phyloP scores from a whole-genome alignment of 1,140 invertebrate species.

The Chelonus insularis region DNA sequence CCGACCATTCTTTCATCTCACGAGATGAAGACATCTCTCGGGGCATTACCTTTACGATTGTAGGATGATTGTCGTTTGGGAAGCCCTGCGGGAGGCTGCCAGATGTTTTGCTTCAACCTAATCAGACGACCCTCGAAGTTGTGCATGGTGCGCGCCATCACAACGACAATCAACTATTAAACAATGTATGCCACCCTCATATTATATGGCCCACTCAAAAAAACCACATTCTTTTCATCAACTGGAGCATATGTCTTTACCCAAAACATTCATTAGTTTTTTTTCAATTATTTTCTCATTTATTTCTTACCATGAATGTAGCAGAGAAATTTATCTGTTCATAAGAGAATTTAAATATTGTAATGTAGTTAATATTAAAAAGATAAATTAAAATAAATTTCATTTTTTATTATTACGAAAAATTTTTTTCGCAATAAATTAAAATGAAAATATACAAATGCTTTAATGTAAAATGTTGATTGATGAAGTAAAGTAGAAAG shows the following conservation, averaged over 20 bases:
- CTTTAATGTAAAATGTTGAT: too few species aligned
- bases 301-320: background rate
- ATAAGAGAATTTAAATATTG: too few species aligned
- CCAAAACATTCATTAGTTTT: constrained; percentile 21
- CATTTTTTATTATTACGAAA: too few species aligned
- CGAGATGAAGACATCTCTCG: constrained; percentile 56
- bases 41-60: constrained; percentile 58
- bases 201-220: constrained; percentile 11
- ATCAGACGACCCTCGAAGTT: constrained; percentile 58
- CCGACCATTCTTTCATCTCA: constrained; percentile 40
- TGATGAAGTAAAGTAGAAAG: constrained; percentile 22
- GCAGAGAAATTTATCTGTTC: background rate
- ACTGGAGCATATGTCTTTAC: constrained; percentile 26
- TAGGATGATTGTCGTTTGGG: constrained; percentile 55
- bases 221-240: constrained; percentile 11
- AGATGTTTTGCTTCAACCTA: constrained; percentile 61
- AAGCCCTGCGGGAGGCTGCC: constrained; percentile 59
- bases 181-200: constrained; percentile 40
- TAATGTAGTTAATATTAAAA: too few species aligned
- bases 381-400: too few species aligned
- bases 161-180: constrained; percentile 50
- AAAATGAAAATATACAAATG: constrained; percentile 36
- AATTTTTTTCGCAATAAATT: constrained; percentile 26
- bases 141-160: constrained; percentile 26
- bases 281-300: too few species aligned